phyloP scores from a whole-genome alignment of 2,113 vertebrate species.

The Eurypyga helias region DNA sequence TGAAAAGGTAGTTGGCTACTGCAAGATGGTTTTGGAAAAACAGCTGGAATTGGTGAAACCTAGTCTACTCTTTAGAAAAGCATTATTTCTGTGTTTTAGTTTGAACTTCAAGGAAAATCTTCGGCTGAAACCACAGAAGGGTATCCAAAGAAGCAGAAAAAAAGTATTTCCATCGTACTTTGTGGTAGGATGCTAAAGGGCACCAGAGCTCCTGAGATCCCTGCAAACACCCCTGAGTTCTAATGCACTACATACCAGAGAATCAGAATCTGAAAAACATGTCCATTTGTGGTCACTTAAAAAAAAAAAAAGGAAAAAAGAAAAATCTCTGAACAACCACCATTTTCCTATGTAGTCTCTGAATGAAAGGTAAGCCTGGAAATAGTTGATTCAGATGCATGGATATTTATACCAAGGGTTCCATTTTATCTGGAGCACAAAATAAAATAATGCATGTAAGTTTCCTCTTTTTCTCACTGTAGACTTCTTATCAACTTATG shows the following conservation, averaged over 20 bases:
- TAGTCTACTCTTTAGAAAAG: not conserved
- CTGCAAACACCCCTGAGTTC: not conserved
- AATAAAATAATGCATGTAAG: not conserved
- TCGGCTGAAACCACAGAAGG: not conserved
- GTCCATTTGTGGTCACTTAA: not conserved
- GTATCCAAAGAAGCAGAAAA: not conserved
- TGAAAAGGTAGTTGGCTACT: not conserved
- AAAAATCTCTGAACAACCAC: not conserved
- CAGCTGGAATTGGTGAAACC: not conserved
- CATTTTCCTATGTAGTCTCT: not conserved
- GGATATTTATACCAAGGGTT: not conserved
- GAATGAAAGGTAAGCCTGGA: not conserved
- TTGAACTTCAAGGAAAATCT: not conserved
- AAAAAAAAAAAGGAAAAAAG: not conserved
- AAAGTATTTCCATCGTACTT: not conserved
- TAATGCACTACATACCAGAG: not conserved
- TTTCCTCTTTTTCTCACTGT: not conserved
- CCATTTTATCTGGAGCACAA: not conserved
- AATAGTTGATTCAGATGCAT: not conserved
- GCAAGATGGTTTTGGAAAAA: not conserved
- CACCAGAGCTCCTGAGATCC: not conserved
- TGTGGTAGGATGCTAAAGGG: not conserved
- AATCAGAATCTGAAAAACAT: not conserved
- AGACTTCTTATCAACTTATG: not conserved
- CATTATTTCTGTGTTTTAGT: not conserved